Evolutionary conservation across 2,113 vertebrate species (phyloP).

Genomic region (Barbus barbus): DNA sequence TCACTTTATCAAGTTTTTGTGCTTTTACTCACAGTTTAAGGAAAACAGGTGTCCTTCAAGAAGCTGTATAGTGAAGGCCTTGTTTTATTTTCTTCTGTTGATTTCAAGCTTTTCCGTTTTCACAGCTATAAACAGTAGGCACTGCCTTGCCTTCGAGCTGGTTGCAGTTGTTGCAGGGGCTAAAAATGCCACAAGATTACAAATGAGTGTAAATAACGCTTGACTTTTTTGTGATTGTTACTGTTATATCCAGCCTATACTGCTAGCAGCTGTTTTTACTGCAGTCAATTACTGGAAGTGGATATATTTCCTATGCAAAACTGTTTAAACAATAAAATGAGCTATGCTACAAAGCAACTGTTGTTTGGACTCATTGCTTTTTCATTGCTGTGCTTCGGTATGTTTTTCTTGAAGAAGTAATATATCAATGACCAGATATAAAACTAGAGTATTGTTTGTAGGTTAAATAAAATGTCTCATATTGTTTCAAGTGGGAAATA

Average conservation of each 20-base stretch:
- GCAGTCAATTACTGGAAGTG: conserved; percentile 99
- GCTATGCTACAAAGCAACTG: conserved; percentile 93
- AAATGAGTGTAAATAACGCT: conserved; percentile 99
- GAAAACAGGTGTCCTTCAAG: conserved; percentile 73
- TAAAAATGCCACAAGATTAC: conserved; percentile 99
- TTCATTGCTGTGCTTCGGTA: not conserved
- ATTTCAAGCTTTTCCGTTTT: conserved; percentile 55
- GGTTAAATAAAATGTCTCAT: not conserved
- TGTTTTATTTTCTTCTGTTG: conserved; percentile 56
- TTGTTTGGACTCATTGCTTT: conserved; percentile 68
- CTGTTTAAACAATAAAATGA: conserved; percentile 99
- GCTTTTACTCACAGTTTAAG: conserved; percentile 73
- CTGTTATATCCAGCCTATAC: conserved; percentile 99
- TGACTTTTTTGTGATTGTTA: conserved; percentile 99
- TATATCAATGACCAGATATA: not conserved
- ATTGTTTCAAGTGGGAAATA: not conserved
- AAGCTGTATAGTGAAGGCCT: conserved; percentile 75
- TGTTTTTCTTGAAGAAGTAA: conserved; percentile 17
- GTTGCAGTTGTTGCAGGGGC: conserved; percentile 83
- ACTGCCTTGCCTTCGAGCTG: conserved; percentile 69
- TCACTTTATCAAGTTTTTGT: conserved; percentile 67
- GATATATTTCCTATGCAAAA: conserved; percentile 99
- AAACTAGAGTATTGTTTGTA: not conserved
- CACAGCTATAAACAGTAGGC: conserved; percentile 66
- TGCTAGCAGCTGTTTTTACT: conserved; percentile 99